A percentile compares a stretch with the other conserved stretches of the same genome.
phyloP scores from a whole-genome alignment of 2,888 invertebrate genomes.

The Dryocosmus kuriphilus region DNA sequence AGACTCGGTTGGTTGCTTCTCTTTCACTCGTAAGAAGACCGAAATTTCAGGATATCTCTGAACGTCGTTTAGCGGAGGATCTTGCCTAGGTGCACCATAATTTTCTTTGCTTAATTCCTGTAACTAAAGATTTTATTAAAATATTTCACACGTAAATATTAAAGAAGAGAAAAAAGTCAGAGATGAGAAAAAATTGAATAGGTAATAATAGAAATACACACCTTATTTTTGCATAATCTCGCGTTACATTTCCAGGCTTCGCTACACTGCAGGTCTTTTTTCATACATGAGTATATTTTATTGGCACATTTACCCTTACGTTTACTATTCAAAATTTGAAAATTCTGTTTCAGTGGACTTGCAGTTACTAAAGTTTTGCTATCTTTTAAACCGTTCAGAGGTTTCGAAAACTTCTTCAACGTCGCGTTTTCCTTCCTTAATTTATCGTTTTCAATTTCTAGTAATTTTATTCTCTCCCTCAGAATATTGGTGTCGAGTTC shows the following conservation, averaged over 20 bases:
- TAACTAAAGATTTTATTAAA: conserved; percentile 30
- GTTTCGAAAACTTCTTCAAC: neutral
- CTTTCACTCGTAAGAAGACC: conserved; percentile 11
- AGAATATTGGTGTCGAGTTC: conserved; percentile 6
- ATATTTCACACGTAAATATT: neutral
- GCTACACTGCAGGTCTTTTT: conserved; percentile 54
- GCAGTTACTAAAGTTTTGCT: neutral
- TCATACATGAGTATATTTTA: conserved; percentile 64
- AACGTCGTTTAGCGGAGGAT: neutral
- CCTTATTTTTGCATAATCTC: conserved; percentile 62
- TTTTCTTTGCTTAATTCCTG: conserved; percentile 47
- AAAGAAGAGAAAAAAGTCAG: neutral
- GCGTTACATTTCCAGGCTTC: conserved; percentile 60
- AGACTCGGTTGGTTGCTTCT: neutral
- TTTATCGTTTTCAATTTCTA: conserved; percentile 23
- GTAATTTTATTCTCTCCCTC: neutral
- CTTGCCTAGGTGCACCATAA: conserved; percentile 26
- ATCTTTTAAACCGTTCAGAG: neutral
- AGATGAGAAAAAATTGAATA: neutral
- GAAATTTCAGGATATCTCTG: neutral
- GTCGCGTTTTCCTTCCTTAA: conserved; percentile 17
- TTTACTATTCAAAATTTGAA: conserved; percentile 26
- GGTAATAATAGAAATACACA: conserved; percentile 46
- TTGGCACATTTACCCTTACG: conserved; percentile 59
- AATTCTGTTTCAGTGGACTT: neutral